phyloP scores from a whole-genome alignment of 64 coral and sea anemone genomes.

The Catalaphyllia jardinei region DNA sequence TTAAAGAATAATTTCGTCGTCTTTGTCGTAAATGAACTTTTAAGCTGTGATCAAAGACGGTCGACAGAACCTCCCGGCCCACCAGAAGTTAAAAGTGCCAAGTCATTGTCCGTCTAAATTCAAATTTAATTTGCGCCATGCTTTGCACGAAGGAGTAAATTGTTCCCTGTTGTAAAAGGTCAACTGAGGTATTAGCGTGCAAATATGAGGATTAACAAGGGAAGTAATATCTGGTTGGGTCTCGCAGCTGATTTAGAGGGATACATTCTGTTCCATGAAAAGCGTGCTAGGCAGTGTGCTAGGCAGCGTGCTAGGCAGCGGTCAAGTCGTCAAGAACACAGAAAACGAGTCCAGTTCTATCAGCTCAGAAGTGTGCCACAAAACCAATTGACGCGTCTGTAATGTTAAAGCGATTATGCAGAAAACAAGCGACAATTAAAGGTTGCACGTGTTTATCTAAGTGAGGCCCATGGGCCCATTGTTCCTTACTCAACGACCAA shows the following conservation, averaged over 20 bases:
- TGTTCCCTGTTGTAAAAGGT: constrained; percentile 20
- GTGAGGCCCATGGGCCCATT: constrained; percentile 22
- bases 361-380: constrained; percentile 17
- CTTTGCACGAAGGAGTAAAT: not conserved
- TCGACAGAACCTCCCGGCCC: constrained; percentile 3
- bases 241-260: not conserved
- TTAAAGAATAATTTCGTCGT: constrained; percentile 1
- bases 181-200: not conserved
- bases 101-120: constrained; percentile 35
- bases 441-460: constrained; percentile 31
- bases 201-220: constrained; percentile 10
- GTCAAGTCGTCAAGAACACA: not conserved
- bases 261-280: no score
- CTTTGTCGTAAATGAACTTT: constrained; percentile 27
- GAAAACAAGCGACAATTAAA: constrained; percentile 33
- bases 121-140: constrained; percentile 30
- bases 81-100: not conserved
- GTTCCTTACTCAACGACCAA: constrained; percentile 40
- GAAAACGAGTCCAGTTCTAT: not conserved
- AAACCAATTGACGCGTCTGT: not conserved
- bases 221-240: not conserved
- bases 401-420: constrained; percentile 46
- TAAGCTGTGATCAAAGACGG: not conserved
- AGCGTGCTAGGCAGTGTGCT: not conserved
- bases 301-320: no score